A percentile compares a stretch with the other conserved stretches of the same genome.
phyloP scores from a whole-genome alignment of 2,797 vertebrate species.

The Sebastes reedi region DNA sequence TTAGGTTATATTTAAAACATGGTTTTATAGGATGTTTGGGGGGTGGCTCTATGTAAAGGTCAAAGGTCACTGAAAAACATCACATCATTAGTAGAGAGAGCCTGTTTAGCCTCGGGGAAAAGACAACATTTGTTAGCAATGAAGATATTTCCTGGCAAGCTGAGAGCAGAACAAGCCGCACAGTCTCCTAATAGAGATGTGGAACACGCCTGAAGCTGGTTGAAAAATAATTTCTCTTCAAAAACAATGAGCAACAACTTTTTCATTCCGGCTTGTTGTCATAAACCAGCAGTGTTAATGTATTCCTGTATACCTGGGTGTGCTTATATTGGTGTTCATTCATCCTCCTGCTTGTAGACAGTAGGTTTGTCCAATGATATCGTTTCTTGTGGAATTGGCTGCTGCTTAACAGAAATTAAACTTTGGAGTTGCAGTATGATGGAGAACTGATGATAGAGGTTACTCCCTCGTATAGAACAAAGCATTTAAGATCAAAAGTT shows the following conservation, averaged over 20 bases:
- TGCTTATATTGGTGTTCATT: background rate
- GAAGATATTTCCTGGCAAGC: constrained; percentile 44
- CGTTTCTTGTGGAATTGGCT: background rate
- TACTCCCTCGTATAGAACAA: background rate
- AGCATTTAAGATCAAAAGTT: background rate
- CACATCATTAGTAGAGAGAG: constrained; percentile 32
- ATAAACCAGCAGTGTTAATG: background rate
- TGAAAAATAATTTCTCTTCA: background rate
- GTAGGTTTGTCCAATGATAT: background rate
- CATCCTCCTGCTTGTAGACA: background rate
- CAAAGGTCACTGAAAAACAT: constrained; percentile 34
- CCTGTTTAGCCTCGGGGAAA: constrained; percentile 28
- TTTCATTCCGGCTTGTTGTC: background rate
- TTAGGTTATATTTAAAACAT: background rate
- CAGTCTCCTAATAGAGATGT: background rate
- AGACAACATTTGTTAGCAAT: constrained; percentile 32
- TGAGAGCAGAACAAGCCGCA: background rate
- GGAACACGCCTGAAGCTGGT: constrained; percentile 22
- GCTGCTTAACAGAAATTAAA: background rate
- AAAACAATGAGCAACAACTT: constrained; percentile 11
- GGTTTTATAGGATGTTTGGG: background rate
- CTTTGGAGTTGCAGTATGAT: background rate
- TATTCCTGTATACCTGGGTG: background rate
- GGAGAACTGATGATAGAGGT: background rate
- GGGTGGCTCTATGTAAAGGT: constrained; percentile 6